Evolutionary conservation across 2,888 invertebrate species (phyloP).

Genomic region (Pecten maximus): DNA sequence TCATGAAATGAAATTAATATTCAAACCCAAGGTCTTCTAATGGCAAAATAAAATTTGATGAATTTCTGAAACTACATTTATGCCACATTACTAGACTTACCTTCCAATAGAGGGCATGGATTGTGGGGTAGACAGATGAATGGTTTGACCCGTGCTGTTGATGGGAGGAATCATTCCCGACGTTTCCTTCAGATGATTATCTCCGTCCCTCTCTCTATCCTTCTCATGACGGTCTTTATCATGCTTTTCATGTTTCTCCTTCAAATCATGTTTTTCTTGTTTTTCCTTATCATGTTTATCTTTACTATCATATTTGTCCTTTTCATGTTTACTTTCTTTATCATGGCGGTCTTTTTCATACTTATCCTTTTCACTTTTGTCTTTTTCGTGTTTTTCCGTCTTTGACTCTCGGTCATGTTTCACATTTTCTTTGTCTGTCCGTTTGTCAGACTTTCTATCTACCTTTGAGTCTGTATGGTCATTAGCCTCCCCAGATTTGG

Average conservation of each 20-base stretch:
- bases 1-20: not conserved
- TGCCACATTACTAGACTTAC: constrained; percentile 55
- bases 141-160: constrained; percentile 59
- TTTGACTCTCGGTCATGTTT: constrained; percentile 48
- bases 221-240: constrained; percentile 56
- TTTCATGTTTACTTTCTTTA: constrained; percentile 52
- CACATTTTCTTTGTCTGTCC: constrained; percentile 38
- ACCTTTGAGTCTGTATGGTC: constrained; percentile 38
- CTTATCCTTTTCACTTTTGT: constrained; percentile 44
- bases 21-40: not conserved
- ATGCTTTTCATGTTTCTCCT: constrained; percentile 53
- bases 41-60: not conserved
- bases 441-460: constrained; percentile 46
- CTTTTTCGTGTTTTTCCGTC: constrained; percentile 49
- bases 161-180: constrained; percentile 69
- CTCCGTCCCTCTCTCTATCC: constrained; percentile 57
- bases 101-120: constrained; percentile 70
- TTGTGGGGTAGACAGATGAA: constrained; percentile 55
- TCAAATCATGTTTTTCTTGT: constrained; percentile 53
- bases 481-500: constrained; percentile 32
- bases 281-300: constrained; percentile 49
- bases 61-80: not conserved
- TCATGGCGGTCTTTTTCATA: constrained; percentile 46
- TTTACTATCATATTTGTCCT: constrained; percentile 56
- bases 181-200: constrained; percentile 46